A percentile compares a stretch with the other conserved stretches of the same genome.
phyloP scores from a whole-genome alignment of 2,113 vertebrate genomes.

The Galeopterus variegatus region DNA sequence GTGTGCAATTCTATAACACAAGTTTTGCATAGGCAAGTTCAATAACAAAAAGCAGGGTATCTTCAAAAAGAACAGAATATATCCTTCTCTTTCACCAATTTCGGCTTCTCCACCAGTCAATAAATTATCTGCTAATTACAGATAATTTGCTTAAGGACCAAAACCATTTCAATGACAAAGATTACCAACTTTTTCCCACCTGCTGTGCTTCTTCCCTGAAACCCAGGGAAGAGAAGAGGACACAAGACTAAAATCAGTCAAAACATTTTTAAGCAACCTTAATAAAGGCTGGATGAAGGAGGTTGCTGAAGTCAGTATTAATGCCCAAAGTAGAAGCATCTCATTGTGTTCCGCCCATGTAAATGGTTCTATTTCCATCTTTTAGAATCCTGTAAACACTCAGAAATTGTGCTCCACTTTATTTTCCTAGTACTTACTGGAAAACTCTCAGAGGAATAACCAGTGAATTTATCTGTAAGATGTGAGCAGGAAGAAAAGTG shows the following conservation, averaged over 20 bases:
- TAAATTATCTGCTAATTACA: not conserved
- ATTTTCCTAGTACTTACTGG: slow-evolving; percentile 1
- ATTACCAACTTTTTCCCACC: not conserved
- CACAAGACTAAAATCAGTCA: not conserved
- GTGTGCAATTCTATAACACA: not conserved
- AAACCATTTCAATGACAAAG: slow-evolving; percentile 7
- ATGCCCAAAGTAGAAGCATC: not conserved
- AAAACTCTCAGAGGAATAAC: not conserved
- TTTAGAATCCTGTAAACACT: not conserved
- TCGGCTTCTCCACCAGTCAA: not conserved
- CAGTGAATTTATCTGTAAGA: not conserved
- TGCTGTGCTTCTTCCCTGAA: not conserved
- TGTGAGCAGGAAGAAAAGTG: not conserved
- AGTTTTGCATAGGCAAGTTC: not conserved
- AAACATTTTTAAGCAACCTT: not conserved
- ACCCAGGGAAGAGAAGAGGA: not conserved
- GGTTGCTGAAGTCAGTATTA: not conserved
- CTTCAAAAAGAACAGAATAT: slow-evolving; percentile 21
- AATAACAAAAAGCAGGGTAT: not conserved
- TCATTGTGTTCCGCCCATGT: not conserved
- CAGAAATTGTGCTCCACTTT: not conserved
- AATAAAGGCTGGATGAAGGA: not conserved
- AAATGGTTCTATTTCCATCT: not conserved
- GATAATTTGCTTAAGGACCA: not conserved
- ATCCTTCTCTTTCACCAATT: not conserved